These are phyloP conservation scores for Andrena minutula DNA, from an alignment of 2,888 invertebrate species.

Conservation along the genomic window DNA sequence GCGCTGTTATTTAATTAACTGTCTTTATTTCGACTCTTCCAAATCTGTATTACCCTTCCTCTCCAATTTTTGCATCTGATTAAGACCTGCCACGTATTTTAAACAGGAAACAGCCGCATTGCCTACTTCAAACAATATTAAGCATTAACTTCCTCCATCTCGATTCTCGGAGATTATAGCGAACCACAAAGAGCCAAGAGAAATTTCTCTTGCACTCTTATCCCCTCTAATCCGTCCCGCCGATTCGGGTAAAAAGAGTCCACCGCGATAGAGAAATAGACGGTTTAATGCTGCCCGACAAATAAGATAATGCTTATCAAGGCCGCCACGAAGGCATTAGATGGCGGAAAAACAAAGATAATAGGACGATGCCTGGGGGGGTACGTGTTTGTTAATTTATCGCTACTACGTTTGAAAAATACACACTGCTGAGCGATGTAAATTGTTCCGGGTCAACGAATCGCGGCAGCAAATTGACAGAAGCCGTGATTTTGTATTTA, in stretches of 20 bases:
- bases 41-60: no score
- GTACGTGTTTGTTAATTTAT: conserved; percentile 48
- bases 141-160: no score
- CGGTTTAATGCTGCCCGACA: conserved; percentile 50
- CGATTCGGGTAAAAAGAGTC: conserved; percentile 32
- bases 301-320: conserved; percentile 69
- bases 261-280: conserved; percentile 41
- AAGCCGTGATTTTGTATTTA: neutral
- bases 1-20: conserved; percentile 11
- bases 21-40: neutral
- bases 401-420: conserved; percentile 21
- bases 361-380: conserved; percentile 26
- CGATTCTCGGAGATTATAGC: no score
- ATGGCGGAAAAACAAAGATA: conserved; percentile 50
- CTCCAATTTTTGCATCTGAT: no score
- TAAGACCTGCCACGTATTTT: no score
- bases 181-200: neutral
- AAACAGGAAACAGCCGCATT: no score
- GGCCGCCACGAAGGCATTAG: conserved; percentile 56
- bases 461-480: neutral
- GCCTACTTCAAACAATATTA: no score
- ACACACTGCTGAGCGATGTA: neutral
- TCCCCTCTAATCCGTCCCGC: conserved; percentile 7
- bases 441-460: conserved; percentile 20
- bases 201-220: conserved; percentile 9